Base-by-base conservation (phyloP, 2,888 invertebrate genomes). In the Drosophila infuscata region DNA sequence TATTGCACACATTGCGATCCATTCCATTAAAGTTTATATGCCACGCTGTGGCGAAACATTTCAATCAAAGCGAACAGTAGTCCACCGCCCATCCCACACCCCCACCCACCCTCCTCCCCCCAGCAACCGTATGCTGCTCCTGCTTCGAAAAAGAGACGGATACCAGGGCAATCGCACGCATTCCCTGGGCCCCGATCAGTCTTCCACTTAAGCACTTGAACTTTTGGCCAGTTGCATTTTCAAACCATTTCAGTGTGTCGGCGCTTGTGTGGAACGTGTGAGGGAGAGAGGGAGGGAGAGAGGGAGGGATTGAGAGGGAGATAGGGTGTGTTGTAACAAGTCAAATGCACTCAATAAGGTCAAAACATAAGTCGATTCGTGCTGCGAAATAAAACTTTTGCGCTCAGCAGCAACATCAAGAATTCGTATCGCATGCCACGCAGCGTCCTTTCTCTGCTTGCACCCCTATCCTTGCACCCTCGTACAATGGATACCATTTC, bases 1-100 rank as follows among this genome's bases (percentile, higher is more conserved):
- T 86, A 74, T 76, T 80, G 74, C 78, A 67, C 71, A 77, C 69
- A 65, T 72, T 71, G 71, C 76, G 65, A 67, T 77, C 68, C 81
- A 82, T 83, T 88, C 77, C 87, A 88, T 85, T 76, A 83, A 85
- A 89, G 76, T 85, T 85, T 72, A 83, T 83, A 76, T 83, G 89
- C 76, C 70, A 75, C 70, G 79, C 83, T 73, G 74, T 75, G 70
- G 75, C 69, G 76, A 83, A 86, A 87, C 79, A 89, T 88, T 88
- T 89, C 87, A 85, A 85, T 85, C 87, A 83, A 71, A 75, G 69
- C 32, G 43, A 20, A 57, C 71, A 65, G 60, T 61, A 62, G 35
- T 52, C 51, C 51, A 46, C 38, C 32, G 25, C 17, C 9, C 3
- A n/a, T n/a, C 25, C 25, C 25, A 25, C 3, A 25, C 25, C 25